Base-by-base conservation (phyloP, 1,140 invertebrate genomes). In the Zaprionus gabonicus region DNA sequence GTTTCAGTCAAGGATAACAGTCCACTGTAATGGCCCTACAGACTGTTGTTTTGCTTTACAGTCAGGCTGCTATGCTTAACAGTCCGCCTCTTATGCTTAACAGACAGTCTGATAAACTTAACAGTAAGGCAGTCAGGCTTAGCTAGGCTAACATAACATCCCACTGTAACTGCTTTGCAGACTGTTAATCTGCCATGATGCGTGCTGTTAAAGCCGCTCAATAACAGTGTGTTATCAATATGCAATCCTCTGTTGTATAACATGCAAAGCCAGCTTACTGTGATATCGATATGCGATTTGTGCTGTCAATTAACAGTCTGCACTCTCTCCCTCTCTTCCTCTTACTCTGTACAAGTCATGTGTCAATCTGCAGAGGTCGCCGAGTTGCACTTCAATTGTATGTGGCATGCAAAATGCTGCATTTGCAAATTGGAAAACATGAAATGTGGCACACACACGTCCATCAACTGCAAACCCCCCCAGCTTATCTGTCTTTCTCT, bases 361-460 rank as follows among this genome's bases (percentile, higher is more conserved):
- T 44, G 41, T 44, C n/a, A 44, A 44, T 44, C 15, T n/a, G 38
- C 38, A 41, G 38, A 41, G 38, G 5, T 41, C 38, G n/a, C 15
- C 5, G 41, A n/a, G n/a, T 46, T 17, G 41, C 41, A 46, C 17
- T 6, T 46, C n/a, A 46, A 46, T 41, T 41, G 31, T 10, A 0
- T 41, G 38, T n/a, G 38, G 38, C 38, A 46, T 46, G 41, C 41
- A 31, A 31, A 31, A 44, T 46, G 41, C 41, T 46, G 41, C 41
- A 9, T 46, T 46, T 23, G 46, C 46, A 51, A 51, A 51, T 51
- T 51, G 46, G 46, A 51, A 51, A 51, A 23, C 46, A 51, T 51
- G 46, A 51, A 51, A 51, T 51, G 46, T 51, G 20, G 46, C 12
- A 51, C 46, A 51, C 46, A 44, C 41, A 46, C 41, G n/a, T 17